Evolutionary conservation across 2,888 invertebrate species (phyloP).

Genomic region (Drosophila vallismaia): DNA sequence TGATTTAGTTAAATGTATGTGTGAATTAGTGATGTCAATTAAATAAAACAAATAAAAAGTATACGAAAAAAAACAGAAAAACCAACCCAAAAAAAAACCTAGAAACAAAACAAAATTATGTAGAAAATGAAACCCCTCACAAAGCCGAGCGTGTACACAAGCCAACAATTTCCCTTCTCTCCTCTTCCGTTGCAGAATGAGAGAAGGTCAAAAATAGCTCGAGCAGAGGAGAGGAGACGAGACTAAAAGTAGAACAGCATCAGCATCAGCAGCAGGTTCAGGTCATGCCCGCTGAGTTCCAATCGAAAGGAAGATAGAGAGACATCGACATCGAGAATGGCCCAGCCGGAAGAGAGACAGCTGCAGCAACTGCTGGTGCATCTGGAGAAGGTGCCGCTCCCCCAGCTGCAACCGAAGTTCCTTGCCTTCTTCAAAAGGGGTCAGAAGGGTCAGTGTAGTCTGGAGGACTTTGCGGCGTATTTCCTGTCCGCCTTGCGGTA

Average conservation of each 20-base stretch:
- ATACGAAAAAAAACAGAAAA: background rate
- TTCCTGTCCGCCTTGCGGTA: constrained; percentile 86
- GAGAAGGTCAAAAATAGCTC: constrained; percentile 32
- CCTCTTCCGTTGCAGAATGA: constrained; percentile 75
- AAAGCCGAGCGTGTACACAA: constrained; percentile 60
- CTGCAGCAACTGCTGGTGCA: constrained; percentile 50
- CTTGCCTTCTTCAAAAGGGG: constrained; percentile 46
- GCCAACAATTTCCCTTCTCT: constrained; percentile 74
- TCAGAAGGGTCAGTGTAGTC: constrained; percentile 48
- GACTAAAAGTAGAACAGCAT: constrained; percentile 30
- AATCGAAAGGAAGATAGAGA: constrained; percentile 5
- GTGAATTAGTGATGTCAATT: constrained; percentile 58
- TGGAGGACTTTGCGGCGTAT: constrained; percentile 86
- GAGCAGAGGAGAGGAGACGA: constrained; percentile 2
- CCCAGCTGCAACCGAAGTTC: constrained; percentile 50
- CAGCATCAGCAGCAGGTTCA: no score
- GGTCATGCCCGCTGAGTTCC: constrained; percentile 3
- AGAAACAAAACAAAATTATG: constrained; percentile 10
- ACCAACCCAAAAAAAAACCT: constrained; percentile 5
- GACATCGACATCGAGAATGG: constrained; percentile 12
- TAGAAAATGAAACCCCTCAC: constrained; percentile 27
- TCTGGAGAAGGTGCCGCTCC: constrained; percentile 37
- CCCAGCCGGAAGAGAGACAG: constrained; percentile 39
- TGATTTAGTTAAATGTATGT: constrained; percentile 48
- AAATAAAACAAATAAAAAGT: constrained; percentile 16